Base-by-base conservation (phyloP, 2,113 vertebrate species). In the Mesitornis unicolor region DNA sequence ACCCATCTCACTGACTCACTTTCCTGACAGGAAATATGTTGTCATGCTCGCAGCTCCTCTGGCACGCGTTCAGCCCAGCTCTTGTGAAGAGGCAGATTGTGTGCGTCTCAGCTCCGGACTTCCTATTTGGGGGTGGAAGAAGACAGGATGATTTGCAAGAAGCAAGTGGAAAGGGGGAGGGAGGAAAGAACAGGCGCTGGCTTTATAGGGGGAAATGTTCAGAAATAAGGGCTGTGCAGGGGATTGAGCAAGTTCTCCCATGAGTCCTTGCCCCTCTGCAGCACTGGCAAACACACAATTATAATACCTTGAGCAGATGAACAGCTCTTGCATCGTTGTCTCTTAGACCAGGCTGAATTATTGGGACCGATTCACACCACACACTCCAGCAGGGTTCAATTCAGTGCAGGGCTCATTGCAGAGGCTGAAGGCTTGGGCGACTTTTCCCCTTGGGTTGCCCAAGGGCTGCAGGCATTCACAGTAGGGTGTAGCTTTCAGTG, bases 21-120 rank as follows among this genome's bases (percentile, higher is more conserved):
- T 84, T 83, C 79, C 95, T 95, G 93, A 96, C 97, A 98, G 97
- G 98, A 98, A 98, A 95, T 97, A 96, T 97, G 98, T 87, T 98
- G 97, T 98, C 97, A 98, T 96, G 82, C 94, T 96, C 74, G 6
- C 90, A 33, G 96, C 93, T 97, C 95, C 91, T 94, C 96, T 98
- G 98, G 97, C 97, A 94, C 86, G 31, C 38, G 10, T 80, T 98
- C 97, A 97, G 94, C 87, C 88, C 94, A 51, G 91, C 94, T 97
- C 96, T 96, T 87, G 94, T 98, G 97, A 98, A 98, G 97, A 97
- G 97, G 97, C 97, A 90, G 96, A 98, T 98, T 98, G 98, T 98
- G 95, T 96, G 96, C 14, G 80, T 94, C 73, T 97, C 87, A 11
- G 95, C 91, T 90, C 92, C 10, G 71, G 78, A 95, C 97, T 98